Evolutionary conservation across 1,140 invertebrate genomes (phyloP).

Genomic region (Caenorhabditis latens): DNA sequence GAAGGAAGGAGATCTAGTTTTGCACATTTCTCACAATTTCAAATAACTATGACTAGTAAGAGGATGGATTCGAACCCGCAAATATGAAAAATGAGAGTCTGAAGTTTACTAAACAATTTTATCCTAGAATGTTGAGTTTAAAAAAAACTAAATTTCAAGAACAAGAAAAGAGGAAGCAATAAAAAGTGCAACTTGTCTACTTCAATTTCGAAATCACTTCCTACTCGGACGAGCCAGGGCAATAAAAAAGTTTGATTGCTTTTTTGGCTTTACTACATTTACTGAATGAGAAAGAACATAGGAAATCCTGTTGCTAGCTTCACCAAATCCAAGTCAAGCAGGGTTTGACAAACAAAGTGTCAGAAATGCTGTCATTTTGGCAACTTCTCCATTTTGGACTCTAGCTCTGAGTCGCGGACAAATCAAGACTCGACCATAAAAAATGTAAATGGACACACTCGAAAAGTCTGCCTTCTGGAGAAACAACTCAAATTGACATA

Average conservation of each 20-base stretch:
- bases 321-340: not conserved
- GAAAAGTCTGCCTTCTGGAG: not conserved
- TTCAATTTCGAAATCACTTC: not conserved
- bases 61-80: no score
- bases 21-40: no score
- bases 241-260: not conserved
- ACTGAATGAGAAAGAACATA: not conserved
- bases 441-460: slow-evolving; percentile 26
- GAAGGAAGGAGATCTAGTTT: no score
- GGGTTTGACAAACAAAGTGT: slow-evolving; percentile 45
- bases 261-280: not conserved
- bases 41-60: no score
- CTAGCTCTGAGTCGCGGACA: no score
- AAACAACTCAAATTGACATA: slow-evolving; percentile 54
- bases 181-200: slow-evolving; percentile 40
- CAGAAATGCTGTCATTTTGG: slow-evolving; percentile 52
- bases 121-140: not conserved
- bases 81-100: no score
- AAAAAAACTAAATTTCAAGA: not conserved
- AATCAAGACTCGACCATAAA: slow-evolving; percentile 41
- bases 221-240: not conserved
- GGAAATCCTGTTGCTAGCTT: not conserved
- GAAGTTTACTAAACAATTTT: no score
- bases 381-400: slow-evolving; percentile 19
- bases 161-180: not conserved